Evolutionary conservation across 2,797 vertebrate species (phyloP).

Genomic region (Etheostoma nigrum): DNA sequence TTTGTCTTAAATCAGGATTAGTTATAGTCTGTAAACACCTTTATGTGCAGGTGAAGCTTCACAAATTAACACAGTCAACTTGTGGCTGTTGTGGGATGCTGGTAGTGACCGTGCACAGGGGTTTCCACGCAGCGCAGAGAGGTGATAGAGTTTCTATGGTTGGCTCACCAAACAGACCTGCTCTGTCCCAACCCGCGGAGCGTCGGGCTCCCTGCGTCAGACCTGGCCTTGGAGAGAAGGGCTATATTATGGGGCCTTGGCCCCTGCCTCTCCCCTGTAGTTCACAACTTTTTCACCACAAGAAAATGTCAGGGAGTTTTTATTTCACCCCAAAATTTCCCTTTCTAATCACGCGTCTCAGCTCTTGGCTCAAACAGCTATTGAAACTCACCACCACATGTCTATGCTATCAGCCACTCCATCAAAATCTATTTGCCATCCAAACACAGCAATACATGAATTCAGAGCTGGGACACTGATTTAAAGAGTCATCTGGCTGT

Average conservation of each 20-base stretch:
- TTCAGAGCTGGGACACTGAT: constrained; percentile 52
- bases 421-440: constrained; percentile 72
- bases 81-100: constrained; percentile 53
- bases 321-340: constrained; percentile 64
- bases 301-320: constrained; percentile 73
- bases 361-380: constrained; percentile 62
- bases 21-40: constrained; percentile 31
- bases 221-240: constrained; percentile 81
- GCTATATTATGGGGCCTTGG: constrained; percentile 81
- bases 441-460: constrained; percentile 70
- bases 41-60: constrained; percentile 48
- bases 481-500: constrained; percentile 58
- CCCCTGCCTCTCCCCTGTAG: constrained; percentile 73
- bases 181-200: constrained; percentile 74
- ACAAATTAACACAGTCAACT: constrained; percentile 58
- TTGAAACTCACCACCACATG: constrained; percentile 65
- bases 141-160: constrained; percentile 82
- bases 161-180: constrained; percentile 79
- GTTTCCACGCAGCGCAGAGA: constrained; percentile 67
- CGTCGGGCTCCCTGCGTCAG: constrained; percentile 79
- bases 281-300: constrained; percentile 75
- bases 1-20: constrained; percentile 11
- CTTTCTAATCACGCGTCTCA: constrained; percentile 68
- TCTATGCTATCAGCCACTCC: constrained; percentile 70
- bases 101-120: constrained; percentile 60